Conservation (phyloP, 2,888 invertebrate species). For the Steinernema scapterisci region DNA sequence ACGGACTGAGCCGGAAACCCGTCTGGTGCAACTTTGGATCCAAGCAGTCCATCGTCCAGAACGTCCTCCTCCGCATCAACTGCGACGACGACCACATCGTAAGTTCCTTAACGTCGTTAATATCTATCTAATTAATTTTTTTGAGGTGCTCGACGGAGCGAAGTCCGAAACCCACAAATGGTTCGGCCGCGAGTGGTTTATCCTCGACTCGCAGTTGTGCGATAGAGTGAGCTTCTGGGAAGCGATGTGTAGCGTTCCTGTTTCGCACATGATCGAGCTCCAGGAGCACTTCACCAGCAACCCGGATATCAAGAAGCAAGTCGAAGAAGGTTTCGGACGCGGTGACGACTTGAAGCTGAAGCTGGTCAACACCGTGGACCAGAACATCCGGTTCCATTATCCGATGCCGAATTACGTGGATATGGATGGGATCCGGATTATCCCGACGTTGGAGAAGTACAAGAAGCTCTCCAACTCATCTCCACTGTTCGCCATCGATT, state of each 20-base stretch:
- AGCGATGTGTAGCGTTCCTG: constrained; percentile 46
- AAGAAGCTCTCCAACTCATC: constrained; percentile 49
- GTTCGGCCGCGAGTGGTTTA: constrained; percentile 51
- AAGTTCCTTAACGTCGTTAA: constrained; percentile 24
- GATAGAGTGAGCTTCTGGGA: constrained; percentile 54
- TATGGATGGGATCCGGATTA: background rate
- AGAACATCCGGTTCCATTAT: constrained; percentile 22
- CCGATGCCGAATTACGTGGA: constrained; percentile 17
- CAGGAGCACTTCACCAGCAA: constrained; percentile 7
- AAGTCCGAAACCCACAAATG: constrained; percentile 47
- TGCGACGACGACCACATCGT: constrained; percentile 53
- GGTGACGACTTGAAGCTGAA: constrained; percentile 3
- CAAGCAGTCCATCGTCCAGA: constrained; percentile 40
- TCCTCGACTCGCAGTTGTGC: constrained; percentile 35
- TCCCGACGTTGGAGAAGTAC: constrained; percentile 46
- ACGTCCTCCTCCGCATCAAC: constrained; percentile 54
- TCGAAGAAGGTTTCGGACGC: constrained; percentile 2
- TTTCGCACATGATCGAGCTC: constrained; percentile 35
- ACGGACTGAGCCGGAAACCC: background rate
- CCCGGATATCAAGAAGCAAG: background rate
- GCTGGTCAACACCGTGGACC: constrained; percentile 15
- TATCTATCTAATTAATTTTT: background rate
- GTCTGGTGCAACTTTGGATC: constrained; percentile 20
- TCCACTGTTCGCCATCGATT: constrained; percentile 71
- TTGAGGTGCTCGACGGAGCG: constrained; percentile 47